These are phyloP conservation scores for Heliconius aoede DNA, from an alignment of 2,888 invertebrate genomes.

Conservation along the genomic window DNA sequence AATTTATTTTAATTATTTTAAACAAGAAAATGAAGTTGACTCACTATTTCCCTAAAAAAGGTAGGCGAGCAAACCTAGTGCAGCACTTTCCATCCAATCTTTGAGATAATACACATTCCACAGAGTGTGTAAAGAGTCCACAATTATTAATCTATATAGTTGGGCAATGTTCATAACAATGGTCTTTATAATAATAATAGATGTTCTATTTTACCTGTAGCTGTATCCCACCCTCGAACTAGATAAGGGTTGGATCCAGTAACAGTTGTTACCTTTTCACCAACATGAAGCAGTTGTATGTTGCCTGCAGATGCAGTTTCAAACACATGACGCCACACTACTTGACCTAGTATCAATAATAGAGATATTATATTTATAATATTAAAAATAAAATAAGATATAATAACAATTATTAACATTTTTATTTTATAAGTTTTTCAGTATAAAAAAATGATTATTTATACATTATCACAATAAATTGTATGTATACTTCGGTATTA, in stretches of 20 bases:
- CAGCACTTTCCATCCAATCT: too few species aligned
- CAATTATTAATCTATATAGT: too few species aligned
- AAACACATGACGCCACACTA: constrained; percentile 92
- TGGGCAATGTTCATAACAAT: too few species aligned
- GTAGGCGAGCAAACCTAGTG: too few species aligned
- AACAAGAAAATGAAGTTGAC: too few species aligned
- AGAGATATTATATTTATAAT: too few species aligned
- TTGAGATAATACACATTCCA: too few species aligned
- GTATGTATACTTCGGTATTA: not conserved
- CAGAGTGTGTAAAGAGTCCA: too few species aligned
- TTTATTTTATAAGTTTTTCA: not conserved
- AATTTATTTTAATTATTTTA: too few species aligned
- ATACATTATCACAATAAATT: not conserved
- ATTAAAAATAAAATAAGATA: not conserved
- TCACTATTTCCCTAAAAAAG: too few species aligned
- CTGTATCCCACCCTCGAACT: constrained; percentile 91
- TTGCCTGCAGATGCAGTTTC: constrained; percentile 86
- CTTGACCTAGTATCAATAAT: constrained; percentile 83
- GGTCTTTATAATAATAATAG: not conserved
- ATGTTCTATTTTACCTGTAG: constrained; percentile 84
- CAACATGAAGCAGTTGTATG: constrained; percentile 86
- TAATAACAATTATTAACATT: not conserved
- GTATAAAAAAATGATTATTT: constrained; percentile 8
- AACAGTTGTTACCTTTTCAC: constrained; percentile 88
- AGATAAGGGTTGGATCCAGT: constrained; percentile 89